These are phyloP conservation scores for Nicator chloris DNA, from an alignment of 2,113 vertebrate species.

Conservation along the genomic window DNA sequence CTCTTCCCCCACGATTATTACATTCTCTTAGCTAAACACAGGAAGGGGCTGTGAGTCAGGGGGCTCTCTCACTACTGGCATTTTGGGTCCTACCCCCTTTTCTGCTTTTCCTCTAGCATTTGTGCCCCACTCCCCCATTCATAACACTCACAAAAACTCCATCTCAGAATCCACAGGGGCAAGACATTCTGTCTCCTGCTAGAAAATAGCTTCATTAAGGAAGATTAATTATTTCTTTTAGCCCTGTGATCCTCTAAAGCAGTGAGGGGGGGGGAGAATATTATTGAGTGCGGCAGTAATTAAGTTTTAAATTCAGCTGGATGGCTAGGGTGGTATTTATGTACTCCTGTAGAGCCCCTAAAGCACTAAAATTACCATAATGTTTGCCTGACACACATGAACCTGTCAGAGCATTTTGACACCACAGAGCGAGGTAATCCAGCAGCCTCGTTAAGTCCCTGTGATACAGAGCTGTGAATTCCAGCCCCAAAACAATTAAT, in stretches of 20 bases:
- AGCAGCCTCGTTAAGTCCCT: not conserved
- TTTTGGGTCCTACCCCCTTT: not conserved
- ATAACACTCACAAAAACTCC: constrained; percentile 16
- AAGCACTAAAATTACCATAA: constrained; percentile 48
- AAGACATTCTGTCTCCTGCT: constrained; percentile 50
- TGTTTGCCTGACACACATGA: constrained; percentile 49
- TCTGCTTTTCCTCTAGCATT: not conserved
- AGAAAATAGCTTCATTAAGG: constrained; percentile 59
- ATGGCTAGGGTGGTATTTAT: constrained; percentile 24
- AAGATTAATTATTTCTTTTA: constrained; percentile 64
- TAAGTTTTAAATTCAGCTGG: constrained; percentile 52
- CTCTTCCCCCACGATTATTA: not conserved
- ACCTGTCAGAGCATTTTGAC: constrained; percentile 49
- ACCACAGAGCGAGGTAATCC: constrained; percentile 33
- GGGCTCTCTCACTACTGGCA: not conserved
- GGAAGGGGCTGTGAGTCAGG: not conserved
- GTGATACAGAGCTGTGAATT: constrained; percentile 12
- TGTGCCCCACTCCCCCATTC: not conserved
- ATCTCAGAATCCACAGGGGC: constrained; percentile 29
- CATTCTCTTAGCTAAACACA: not conserved
- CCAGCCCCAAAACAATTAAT: constrained; percentile 43
- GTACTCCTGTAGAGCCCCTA: constrained; percentile 17
- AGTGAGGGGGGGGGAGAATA: not conserved
- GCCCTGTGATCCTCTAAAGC: constrained; percentile 14
- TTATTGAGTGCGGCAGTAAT: constrained; percentile 44